Conservation (phyloP, 2,888 invertebrate genomes). For the Ganaspis brasiliensis region DNA sequence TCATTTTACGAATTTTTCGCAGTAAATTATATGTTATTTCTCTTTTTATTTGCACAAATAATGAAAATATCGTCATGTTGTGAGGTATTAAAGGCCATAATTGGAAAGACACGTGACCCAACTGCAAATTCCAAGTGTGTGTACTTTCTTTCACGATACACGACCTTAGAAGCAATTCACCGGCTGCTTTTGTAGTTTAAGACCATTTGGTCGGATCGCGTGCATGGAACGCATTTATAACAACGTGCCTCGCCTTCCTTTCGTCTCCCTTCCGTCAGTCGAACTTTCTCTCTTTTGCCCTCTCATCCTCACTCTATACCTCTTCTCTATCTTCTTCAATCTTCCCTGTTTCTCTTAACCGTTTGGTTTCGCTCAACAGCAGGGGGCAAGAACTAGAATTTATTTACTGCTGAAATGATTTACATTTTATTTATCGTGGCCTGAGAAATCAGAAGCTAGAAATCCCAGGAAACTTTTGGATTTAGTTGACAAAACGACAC, state of each 20-base stretch:
- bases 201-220: constrained; percentile 73
- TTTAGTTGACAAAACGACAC: constrained; percentile 14
- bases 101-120: constrained; percentile 71
- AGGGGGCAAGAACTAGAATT: constrained; percentile 54
- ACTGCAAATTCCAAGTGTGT: constrained; percentile 64
- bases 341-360: background rate
- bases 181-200: constrained; percentile 67
- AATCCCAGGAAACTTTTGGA: constrained; percentile 16
- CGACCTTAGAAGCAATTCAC: constrained; percentile 61
- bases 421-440: constrained; percentile 70
- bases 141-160: constrained; percentile 55
- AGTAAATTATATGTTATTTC: no score
- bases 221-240: constrained; percentile 74
- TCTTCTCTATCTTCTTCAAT: background rate
- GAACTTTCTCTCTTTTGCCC: constrained; percentile 31
- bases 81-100: constrained; percentile 38
- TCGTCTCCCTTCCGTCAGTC: constrained; percentile 53
- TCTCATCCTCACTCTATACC: background rate
- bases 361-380: background rate
- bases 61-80: background rate
- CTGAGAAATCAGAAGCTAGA: background rate
- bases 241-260: constrained; percentile 69
- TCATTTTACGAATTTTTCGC: no score
- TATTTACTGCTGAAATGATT: constrained; percentile 69
- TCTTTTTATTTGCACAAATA: no score